phyloP scores from a whole-genome alignment of 2,888 invertebrate species.

The Craniophora ligustri region DNA sequence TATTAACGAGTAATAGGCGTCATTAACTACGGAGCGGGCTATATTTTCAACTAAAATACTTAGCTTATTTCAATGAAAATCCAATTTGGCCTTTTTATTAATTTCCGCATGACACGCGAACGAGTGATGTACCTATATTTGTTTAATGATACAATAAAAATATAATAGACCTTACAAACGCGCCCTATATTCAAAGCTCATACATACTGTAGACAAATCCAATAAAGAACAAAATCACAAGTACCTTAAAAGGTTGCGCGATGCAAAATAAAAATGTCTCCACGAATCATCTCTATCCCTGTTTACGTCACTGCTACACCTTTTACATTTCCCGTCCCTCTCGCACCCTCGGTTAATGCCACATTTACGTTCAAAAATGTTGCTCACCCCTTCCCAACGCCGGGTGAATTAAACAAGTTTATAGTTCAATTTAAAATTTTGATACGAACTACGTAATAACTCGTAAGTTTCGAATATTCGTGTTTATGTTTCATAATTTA shows the following conservation, averaged over 20 bases:
- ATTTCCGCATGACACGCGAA: slow-evolving; percentile 47
- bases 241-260: slow-evolving; percentile 25
- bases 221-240: slow-evolving; percentile 28
- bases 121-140: slow-evolving; percentile 36
- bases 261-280: slow-evolving; percentile 49
- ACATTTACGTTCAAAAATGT: slow-evolving; percentile 53
- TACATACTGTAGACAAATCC: slow-evolving; percentile 27
- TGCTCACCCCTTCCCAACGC: slow-evolving; percentile 52
- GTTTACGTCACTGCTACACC: slow-evolving; percentile 42
- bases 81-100: slow-evolving; percentile 44
- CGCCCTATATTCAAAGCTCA: slow-evolving; percentile 14
- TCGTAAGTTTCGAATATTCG: slow-evolving; percentile 39
- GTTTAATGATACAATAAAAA: slow-evolving; percentile 34
- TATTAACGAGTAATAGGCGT: slow-evolving; percentile 31
- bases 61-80: slow-evolving; percentile 47
- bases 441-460: slow-evolving; percentile 54
- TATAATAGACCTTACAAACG: slow-evolving; percentile 37
- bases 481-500: slow-evolving; percentile 56
- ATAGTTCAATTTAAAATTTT: slow-evolving; percentile 59
- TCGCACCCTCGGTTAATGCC: slow-evolving; percentile 47
- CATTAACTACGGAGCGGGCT: slow-evolving; percentile 30
- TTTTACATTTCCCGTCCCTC: slow-evolving; percentile 40
- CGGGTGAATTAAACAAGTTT: slow-evolving; percentile 55
- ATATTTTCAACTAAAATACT: slow-evolving; percentile 48
- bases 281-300: slow-evolving; percentile 45